A percentile compares a stretch with the other conserved stretches of the same genome.
Evolutionary conservation across 30 jellyfish, hydroid and myxozoan genomes (phyloP).

Genomic region (Rhopilema esculentum): DNA sequence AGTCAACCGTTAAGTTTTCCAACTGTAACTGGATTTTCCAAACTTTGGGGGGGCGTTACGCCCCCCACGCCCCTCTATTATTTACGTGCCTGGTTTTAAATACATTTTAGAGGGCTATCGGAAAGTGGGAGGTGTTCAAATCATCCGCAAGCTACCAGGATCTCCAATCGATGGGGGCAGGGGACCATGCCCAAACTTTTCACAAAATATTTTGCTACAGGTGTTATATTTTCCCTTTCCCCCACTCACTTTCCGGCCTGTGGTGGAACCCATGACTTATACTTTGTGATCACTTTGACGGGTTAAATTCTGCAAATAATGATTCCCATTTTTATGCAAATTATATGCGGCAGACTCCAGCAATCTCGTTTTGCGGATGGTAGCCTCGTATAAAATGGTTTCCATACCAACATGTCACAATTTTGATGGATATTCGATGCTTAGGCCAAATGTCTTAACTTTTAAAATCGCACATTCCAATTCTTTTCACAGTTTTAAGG

Average conservation of each 20-base stretch:
- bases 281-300: too few species aligned
- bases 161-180: neutral
- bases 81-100: too few species aligned
- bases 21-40: too few species aligned
- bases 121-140: neutral
- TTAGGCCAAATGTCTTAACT: neutral
- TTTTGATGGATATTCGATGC: neutral
- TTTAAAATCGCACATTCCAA: neutral
- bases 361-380: neutral
- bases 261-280: neutral
- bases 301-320: too few species aligned
- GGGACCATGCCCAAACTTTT: neutral
- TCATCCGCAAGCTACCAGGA: too few species aligned
- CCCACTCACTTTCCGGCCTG: neutral
- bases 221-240: neutral
- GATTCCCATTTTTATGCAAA: too few species aligned
- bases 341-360: neutral
- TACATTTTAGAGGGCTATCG: too few species aligned
- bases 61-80: too few species aligned
- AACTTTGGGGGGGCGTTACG: too few species aligned
- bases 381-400: neutral
- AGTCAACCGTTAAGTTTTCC: too few species aligned
- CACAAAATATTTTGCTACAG: neutral
- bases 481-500: too few species aligned
- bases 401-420: neutral